phyloP scores from a whole-genome alignment of 2,113 vertebrate genomes.

The Coryphaenoides rupestris region DNA sequence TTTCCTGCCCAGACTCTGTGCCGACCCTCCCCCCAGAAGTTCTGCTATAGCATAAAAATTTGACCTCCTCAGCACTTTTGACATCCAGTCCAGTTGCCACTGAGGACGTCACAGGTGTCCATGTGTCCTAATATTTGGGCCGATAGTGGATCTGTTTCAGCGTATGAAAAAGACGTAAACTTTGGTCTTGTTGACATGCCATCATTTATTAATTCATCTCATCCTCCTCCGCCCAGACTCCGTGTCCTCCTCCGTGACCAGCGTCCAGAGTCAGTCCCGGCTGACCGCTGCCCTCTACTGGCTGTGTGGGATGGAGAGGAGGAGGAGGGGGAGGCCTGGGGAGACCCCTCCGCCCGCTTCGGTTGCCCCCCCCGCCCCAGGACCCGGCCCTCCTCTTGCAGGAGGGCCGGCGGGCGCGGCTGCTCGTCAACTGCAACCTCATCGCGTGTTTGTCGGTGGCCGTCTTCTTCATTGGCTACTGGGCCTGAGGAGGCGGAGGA shows the following conservation, averaged over 20 bases:
- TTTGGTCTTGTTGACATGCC: too few species aligned
- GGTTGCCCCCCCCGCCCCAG: neutral
- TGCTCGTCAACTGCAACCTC: conserved; percentile 80
- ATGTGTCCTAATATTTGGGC: too few species aligned
- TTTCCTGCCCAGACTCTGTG: too few species aligned
- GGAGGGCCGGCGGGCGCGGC: conserved; percentile 71
- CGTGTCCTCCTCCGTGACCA: conserved; percentile 11
- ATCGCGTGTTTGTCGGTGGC: conserved; percentile 75
- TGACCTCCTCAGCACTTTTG: too few species aligned
- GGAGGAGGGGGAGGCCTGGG: neutral
- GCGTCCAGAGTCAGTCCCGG: conserved; percentile 52
- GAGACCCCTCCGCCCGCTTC: rapidly evolving
- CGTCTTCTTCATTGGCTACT: conserved; percentile 87
- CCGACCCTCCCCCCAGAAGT: too few species aligned
- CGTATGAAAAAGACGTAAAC: too few species aligned
- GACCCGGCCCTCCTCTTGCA: conserved; percentile 49
- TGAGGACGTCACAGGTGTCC: too few species aligned
- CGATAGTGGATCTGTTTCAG: too few species aligned
- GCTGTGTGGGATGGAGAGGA: conserved; percentile 87
- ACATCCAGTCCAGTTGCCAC: too few species aligned
- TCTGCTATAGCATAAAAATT: too few species aligned
- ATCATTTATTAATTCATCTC: too few species aligned
- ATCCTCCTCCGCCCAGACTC: conserved; percentile 33
- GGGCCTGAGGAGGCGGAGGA: conserved; percentile 73
- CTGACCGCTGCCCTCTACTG: conserved; percentile 75